Conservation (phyloP, 2,888 invertebrate genomes). For the Flexamia atlantica region DNA sequence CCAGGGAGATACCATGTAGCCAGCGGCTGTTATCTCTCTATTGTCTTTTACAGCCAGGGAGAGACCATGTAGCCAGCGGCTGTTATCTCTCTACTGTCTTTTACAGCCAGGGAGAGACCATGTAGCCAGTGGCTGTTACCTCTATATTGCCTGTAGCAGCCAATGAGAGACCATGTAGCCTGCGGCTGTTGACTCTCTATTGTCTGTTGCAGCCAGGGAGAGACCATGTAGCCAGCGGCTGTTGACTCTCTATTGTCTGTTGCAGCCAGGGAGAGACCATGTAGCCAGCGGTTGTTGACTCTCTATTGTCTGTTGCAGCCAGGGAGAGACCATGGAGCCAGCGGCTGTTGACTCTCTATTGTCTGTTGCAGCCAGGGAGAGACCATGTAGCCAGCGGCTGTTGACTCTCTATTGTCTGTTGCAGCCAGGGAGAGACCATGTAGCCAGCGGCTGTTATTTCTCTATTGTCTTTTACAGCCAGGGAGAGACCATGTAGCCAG, state of each 20-base stretch:
- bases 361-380: constrained; percentile 67
- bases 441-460: neutral
- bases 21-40: constrained; percentile 67
- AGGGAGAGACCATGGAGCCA: constrained; percentile 68
- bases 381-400: constrained; percentile 66
- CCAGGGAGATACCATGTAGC: constrained; percentile 14
- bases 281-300: constrained; percentile 45
- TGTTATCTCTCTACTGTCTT: constrained; percentile 51
- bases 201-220: constrained; percentile 65
- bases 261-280: constrained; percentile 69
- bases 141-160: constrained; percentile 62
- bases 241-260: neutral
- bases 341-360: neutral
- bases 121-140: constrained; percentile 54
- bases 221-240: constrained; percentile 63
- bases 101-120: constrained; percentile 69
- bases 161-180: constrained; percentile 67
- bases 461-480: constrained; percentile 65
- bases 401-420: neutral
- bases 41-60: constrained; percentile 64
- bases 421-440: constrained; percentile 69
- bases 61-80: constrained; percentile 63
- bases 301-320: constrained; percentile 64
- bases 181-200: constrained; percentile 68
- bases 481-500: constrained; percentile 68